Conservation (phyloP, 37 sponge, comb jelly and placozoan genomes). For the Axinella damicornis region DNA sequence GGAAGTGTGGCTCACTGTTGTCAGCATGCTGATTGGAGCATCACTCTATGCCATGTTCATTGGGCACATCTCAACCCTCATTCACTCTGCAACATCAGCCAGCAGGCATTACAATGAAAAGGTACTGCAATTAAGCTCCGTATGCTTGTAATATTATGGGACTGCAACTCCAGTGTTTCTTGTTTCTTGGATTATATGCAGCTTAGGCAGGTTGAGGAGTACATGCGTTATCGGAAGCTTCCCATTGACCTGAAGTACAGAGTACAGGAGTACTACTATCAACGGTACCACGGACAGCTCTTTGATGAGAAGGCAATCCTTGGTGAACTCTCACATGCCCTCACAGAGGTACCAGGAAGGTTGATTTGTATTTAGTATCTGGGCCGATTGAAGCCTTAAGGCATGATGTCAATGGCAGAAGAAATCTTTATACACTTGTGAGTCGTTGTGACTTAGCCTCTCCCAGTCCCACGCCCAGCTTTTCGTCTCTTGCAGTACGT, state of each 20-base stretch:
- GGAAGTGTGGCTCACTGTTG: conserved; percentile 76
- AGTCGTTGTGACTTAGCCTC: too few relatives aligned
- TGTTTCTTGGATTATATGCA: too few relatives aligned
- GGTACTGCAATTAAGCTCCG: background rate
- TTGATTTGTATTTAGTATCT: too few relatives aligned
- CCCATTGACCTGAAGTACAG: conserved; percentile 13
- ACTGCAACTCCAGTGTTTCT: too few relatives aligned
- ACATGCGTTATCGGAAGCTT: conserved; percentile 61
- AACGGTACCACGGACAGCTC: conserved; percentile 54
- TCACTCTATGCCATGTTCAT: conserved; percentile 82
- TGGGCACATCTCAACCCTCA: conserved; percentile 72
- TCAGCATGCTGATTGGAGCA: conserved; percentile 79
- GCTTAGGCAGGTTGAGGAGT: conserved; percentile 67
- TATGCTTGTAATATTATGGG: too few relatives aligned
- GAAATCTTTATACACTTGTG: too few relatives aligned
- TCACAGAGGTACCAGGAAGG: conserved; percentile 62
- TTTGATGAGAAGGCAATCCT: conserved; percentile 70
- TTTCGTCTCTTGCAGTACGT: too few relatives aligned
- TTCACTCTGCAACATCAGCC: conserved; percentile 49
- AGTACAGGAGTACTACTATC: conserved; percentile 66
- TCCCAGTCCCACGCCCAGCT: too few relatives aligned
- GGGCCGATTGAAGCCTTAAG: too few relatives aligned
- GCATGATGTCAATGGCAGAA: too few relatives aligned
- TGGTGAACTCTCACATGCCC: conserved; percentile 51
- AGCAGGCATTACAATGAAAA: conserved; percentile 70